Conservation (phyloP, 23 tunicate genomes). For the Phallusia fumigata region DNA sequence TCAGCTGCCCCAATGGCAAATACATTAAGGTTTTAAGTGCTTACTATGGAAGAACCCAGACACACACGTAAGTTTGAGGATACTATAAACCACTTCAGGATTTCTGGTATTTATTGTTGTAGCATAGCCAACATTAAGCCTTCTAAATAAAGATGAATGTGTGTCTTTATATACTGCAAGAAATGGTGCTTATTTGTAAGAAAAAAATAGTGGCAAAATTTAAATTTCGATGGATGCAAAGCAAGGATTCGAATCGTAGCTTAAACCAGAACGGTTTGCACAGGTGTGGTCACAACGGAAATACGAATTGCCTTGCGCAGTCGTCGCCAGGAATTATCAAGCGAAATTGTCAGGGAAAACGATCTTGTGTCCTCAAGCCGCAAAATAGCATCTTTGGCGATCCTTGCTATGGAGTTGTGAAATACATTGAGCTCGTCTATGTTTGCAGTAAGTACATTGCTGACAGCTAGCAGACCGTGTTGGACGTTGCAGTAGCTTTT, state of each 20-base stretch:
- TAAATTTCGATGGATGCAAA: too few species aligned
- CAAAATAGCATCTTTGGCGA: constrained; percentile 1
- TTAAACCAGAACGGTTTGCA: too few species aligned
- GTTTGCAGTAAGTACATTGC: not conserved
- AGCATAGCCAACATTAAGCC: too few species aligned
- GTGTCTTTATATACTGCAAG: too few species aligned
- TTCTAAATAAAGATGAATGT: too few species aligned
- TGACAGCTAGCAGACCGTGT: too few species aligned
- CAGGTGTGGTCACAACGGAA: not conserved
- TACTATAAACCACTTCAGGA: too few species aligned
- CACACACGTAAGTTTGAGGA: not conserved
- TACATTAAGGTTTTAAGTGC: not conserved
- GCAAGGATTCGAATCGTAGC: too few species aligned
- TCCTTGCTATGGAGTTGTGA: constrained; percentile 4
- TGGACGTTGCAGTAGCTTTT: too few species aligned
- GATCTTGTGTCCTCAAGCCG: not conserved
- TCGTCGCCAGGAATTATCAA: not conserved
- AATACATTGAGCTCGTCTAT: constrained; percentile 1
- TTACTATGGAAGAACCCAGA: not conserved
- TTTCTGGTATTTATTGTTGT: too few species aligned
- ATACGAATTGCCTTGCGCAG: not conserved
- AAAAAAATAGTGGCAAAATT: too few species aligned
- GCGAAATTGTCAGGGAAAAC: not conserved
- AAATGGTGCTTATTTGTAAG: too few species aligned
- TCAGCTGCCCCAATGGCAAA: not conserved